Conservation (phyloP, 1,140 invertebrate genomes). For the Apis cerana region DNA sequence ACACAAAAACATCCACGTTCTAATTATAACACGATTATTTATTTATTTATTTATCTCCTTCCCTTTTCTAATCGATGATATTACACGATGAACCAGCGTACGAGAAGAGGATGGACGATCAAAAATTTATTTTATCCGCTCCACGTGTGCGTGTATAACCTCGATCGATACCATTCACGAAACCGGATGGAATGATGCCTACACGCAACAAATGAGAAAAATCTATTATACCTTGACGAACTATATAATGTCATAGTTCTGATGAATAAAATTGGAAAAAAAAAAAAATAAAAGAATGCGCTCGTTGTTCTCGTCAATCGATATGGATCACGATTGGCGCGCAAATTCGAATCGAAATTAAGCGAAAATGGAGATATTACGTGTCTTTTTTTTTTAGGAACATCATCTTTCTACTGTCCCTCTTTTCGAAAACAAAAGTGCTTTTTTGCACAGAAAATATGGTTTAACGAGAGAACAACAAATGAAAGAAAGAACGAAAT, state of each 20-base stretch:
- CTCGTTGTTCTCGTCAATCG: neutral
- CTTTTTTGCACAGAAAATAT: no score
- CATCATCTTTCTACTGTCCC: neutral
- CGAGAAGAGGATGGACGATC: constrained; percentile 21
- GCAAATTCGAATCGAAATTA: neutral
- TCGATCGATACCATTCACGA: neutral
- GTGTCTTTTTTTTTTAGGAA: neutral
- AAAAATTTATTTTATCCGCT: neutral
- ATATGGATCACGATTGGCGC: neutral
- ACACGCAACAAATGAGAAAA: constrained; percentile 1
- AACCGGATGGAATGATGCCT: neutral
- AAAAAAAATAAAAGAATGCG: neutral
- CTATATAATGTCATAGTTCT: neutral
- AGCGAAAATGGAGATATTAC: neutral
- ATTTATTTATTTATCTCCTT: neutral
- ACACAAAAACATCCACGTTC: constrained; percentile 10
- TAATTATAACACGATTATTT: neutral
- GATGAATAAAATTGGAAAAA: neutral
- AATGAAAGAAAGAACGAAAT: constrained; percentile 2
- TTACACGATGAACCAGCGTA: constrained; percentile 8
- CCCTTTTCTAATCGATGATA: neutral
- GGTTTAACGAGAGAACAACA: constrained; percentile 13
- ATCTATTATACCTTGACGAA: neutral
- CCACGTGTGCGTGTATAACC: neutral
- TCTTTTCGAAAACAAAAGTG: neutral